These are phyloP conservation scores for Xestia rhomboidea DNA, from an alignment of 2,888 invertebrate species.

Conservation along the genomic window DNA sequence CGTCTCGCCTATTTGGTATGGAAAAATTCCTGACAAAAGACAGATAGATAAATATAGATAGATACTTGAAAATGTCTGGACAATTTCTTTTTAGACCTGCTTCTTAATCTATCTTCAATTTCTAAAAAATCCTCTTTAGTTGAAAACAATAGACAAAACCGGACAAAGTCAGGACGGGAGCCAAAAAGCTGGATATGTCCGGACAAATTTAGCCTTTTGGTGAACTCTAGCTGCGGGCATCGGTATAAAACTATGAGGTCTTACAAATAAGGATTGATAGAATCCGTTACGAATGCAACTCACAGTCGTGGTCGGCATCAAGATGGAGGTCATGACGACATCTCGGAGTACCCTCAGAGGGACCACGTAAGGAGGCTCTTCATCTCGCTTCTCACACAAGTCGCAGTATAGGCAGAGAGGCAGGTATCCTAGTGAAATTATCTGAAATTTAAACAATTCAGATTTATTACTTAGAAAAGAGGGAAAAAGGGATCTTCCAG, in stretches of 20 bases:
- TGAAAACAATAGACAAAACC: background rate
- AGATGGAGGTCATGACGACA: conserved; percentile 72
- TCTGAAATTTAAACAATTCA: conserved; percentile 62
- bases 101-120: background rate
- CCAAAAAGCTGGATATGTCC: background rate
- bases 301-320: conserved; percentile 74
- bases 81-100: background rate
- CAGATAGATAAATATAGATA: no score
- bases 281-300: conserved; percentile 38
- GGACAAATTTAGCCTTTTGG: background rate
- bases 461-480: background rate
- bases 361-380: conserved; percentile 53
- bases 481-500: background rate
- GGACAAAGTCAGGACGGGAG: background rate
- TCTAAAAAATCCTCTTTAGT: background rate
- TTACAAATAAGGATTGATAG: background rate
- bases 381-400: conserved; percentile 68
- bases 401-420: conserved; percentile 74
- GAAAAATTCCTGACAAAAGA: no score
- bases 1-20: no score
- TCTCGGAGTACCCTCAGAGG: conserved; percentile 68
- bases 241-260: background rate
- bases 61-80: no score
- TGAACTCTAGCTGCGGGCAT: background rate
- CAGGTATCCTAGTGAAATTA: conserved; percentile 70